Base-by-base conservation (phyloP, 1,140 invertebrate genomes). In the Drosophila novamexicana region DNA sequence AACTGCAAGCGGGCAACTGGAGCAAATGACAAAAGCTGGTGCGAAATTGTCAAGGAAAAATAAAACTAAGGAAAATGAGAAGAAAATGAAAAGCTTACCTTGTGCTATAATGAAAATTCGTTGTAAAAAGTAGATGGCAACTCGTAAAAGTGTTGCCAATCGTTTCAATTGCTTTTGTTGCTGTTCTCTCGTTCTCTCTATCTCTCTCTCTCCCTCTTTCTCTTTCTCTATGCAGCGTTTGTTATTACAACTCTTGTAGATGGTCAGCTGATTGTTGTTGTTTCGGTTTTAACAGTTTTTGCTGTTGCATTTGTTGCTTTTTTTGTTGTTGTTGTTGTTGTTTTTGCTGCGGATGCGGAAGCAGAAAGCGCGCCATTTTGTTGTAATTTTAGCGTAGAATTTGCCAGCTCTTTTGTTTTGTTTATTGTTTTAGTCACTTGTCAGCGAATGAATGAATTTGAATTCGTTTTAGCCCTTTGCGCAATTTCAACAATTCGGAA, bases 71-170 rank as follows among this genome's bases (percentile, higher is more conserved):
- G 6, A 36, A 50, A 56, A n/a, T 57, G 29, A 49, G 54, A 62
- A 45, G n/a, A 61, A 58, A 63, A 53, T 37, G 44, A 39, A 52
- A 52, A 52, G 58, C 83, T 86, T 83, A 86, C 83, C 83, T 88
- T 68, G 47, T 88, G 79, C 69, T 88, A 79, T 88, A 83, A 79
- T 82, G 81, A 88, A 86, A 86, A 83, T 88, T 88, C 83, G 83
- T 88, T 86, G 83, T 82, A 86, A 86, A 82, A 77, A 72, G 77
- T 88, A 77, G 83, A 83, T 88, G 72, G 73, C 76, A 68, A 88
- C 79, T 86, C 83, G 83, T 83, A 77, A 88, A 86, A 86, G 68
- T 88, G 83, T 75, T 88, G 83, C 79, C 76, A 75, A 79, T 88
- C 66, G 77, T 67, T 77, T 56, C 32, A 61, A 34, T n/a, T 65